Evolutionary conservation across 2,113 vertebrate genomes (phyloP).

Genomic region (Lophotis ruficrista): DNA sequence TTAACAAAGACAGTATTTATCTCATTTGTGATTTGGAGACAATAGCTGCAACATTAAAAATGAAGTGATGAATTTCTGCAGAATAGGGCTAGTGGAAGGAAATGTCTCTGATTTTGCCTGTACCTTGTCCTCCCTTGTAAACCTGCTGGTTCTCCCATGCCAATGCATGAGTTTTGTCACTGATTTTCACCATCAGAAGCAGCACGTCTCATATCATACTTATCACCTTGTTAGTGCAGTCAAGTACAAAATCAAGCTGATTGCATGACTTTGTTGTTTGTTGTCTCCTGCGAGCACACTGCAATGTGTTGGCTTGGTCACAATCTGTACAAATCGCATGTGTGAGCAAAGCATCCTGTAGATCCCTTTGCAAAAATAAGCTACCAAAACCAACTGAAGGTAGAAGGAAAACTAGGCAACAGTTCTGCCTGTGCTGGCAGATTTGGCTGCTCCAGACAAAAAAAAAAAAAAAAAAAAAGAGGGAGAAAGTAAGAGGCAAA

Average conservation of each 20-base stretch:
- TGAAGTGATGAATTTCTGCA: not conserved
- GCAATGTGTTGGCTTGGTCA: not conserved
- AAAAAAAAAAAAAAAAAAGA: not conserved
- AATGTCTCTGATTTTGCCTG: not conserved
- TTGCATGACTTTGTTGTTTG: not conserved
- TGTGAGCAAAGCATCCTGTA: not conserved
- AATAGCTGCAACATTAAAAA: not conserved
- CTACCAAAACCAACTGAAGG: not conserved
- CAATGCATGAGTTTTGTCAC: not conserved
- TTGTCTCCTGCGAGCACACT: not conserved
- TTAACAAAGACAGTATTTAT: not conserved
- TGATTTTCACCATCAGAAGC: not conserved
- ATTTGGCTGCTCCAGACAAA: not conserved
- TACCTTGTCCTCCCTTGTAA: not conserved
- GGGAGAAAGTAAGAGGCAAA: not conserved
- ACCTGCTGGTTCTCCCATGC: not conserved
- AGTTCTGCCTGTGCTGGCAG: not conserved
- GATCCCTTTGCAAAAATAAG: not conserved
- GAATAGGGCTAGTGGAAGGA: not conserved
- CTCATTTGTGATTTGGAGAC: not conserved
- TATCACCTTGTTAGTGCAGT: not conserved
- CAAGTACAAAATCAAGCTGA: not conserved
- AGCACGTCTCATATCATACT: not conserved
- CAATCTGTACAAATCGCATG: not conserved
- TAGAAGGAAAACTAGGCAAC: not conserved